Evolutionary conservation across 2,888 invertebrate species (phyloP).

Genomic region (Amblyjoppa fuscipennis): DNA sequence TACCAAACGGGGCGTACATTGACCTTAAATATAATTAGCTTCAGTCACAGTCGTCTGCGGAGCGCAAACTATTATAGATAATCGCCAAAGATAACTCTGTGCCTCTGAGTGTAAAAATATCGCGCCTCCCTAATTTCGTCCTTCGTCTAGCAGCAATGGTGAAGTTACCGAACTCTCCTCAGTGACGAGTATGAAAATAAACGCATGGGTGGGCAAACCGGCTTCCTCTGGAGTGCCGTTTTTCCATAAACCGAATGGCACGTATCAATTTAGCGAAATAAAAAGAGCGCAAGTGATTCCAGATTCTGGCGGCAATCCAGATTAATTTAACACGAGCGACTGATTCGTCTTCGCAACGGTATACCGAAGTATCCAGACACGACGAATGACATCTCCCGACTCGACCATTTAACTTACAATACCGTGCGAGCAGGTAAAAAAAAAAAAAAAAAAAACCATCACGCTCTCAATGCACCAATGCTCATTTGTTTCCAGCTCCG

Average conservation of each 20-base stretch:
- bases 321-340: neutral
- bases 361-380: neutral
- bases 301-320: neutral
- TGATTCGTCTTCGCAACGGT: neutral
- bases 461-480: no score
- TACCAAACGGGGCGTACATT: no score
- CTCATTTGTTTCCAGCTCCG: neutral
- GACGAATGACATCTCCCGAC: neutral
- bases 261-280: constrained; percentile 20
- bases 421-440: neutral
- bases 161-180: neutral
- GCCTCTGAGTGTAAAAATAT: neutral
- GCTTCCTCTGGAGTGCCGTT: constrained; percentile 15
- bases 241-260: constrained; percentile 29
- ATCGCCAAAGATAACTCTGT: neutral
- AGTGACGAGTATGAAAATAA: constrained; percentile 41
- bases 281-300: neutral
- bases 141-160: neutral
- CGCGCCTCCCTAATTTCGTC: neutral
- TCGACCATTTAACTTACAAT: neutral
- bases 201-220: constrained; percentile 15
- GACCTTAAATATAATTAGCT: no score
- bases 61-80: constrained; percentile 22
- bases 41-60: no score
- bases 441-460: neutral